phyloP scores from a whole-genome alignment of 2,797 vertebrate species.

The Heterohyrax brucei region DNA sequence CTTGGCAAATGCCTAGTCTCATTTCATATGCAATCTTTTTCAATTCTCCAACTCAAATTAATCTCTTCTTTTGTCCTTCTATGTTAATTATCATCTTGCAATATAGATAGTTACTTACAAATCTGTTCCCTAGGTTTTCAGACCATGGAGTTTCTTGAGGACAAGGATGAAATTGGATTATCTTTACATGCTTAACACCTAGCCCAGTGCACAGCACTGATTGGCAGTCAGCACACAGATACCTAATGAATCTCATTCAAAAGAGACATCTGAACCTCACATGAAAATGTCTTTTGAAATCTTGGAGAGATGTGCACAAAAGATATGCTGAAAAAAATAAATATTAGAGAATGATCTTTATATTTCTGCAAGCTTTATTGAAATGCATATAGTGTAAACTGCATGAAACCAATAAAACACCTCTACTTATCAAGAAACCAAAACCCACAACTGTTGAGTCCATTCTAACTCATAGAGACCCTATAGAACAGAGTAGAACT shows the following conservation, averaged over 20 bases:
- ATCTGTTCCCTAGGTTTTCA: background rate
- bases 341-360: background rate
- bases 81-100: background rate
- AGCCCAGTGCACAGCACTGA: background rate
- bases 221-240: background rate
- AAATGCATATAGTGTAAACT: background rate
- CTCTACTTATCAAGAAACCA: background rate
- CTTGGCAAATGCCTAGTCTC: background rate
- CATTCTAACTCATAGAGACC: too few relatives aligned
- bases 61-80: background rate
- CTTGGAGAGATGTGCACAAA: background rate
- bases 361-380: background rate
- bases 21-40: background rate
- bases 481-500: too few relatives aligned
- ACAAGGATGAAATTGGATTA: background rate
- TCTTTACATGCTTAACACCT: background rate
- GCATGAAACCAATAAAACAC: background rate
- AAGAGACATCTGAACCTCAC: background rate
- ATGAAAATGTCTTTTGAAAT: conserved; percentile 10
- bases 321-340: background rate
- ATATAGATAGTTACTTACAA: background rate
- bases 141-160: background rate
- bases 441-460: too few relatives aligned
- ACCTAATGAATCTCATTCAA: background rate
- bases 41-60: background rate